A percentile compares a stretch with the other conserved stretches of the same genome.
phyloP scores from a whole-genome alignment of 2,113 vertebrate species.

The Mesitornis unicolor region DNA sequence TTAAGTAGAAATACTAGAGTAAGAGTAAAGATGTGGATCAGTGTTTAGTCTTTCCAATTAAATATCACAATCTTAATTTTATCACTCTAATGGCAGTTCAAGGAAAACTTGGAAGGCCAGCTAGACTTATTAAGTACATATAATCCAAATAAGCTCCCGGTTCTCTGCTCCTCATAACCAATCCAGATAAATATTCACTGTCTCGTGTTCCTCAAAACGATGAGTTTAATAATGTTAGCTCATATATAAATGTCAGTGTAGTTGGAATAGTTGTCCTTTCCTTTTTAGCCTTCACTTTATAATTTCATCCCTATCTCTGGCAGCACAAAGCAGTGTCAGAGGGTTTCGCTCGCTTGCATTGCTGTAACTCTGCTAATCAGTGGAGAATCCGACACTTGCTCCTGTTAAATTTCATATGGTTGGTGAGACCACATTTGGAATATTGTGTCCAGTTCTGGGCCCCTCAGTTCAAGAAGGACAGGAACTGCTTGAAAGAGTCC shows the following conservation, averaged over 20 bases:
- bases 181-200: background rate
- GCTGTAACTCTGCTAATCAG: background rate
- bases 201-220: background rate
- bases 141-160: background rate
- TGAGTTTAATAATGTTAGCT: background rate
- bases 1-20: background rate
- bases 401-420: too few species aligned
- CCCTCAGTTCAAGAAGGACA: too few species aligned
- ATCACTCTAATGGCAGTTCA: background rate
- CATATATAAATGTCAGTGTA: background rate
- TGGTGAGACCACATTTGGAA: too few species aligned
- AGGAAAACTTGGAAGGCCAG: background rate
- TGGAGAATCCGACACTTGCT: too few species aligned
- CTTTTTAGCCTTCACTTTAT: background rate
- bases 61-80: background rate
- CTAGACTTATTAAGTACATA: background rate
- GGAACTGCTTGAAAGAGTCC: too few species aligned
- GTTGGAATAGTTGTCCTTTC: background rate
- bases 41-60: background rate
- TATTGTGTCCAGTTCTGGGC: too few species aligned
- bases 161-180: background rate
- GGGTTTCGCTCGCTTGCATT: too few species aligned
- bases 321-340: background rate
- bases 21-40: background rate
- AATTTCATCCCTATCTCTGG: background rate